A percentile compares a stretch with the other conserved stretches of the same genome.
Evolutionary conservation across 2,113 vertebrate species (phyloP).

Genomic region (Prietella phreatophila): DNA sequence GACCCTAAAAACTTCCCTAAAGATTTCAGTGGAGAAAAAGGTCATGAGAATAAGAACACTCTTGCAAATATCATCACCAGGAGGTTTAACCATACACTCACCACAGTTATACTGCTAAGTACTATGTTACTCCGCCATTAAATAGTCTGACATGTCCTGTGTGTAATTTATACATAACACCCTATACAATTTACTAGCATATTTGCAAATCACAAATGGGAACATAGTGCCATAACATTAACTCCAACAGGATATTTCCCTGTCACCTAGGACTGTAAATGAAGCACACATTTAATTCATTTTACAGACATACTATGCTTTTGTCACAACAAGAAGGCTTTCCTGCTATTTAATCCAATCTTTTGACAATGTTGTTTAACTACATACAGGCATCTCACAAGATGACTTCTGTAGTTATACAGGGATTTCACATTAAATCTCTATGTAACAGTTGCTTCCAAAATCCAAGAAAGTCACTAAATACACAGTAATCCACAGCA

Average conservation of each 20-base stretch:
- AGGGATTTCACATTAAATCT: not conserved
- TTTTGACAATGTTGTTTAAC: slow-evolving; percentile 32
- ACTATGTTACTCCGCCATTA: not conserved
- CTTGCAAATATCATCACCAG: slow-evolving; percentile 60
- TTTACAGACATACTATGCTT: not conserved
- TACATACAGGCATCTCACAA: slow-evolving; percentile 19
- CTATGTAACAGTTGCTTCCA: not conserved
- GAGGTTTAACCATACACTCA: slow-evolving; percentile 58
- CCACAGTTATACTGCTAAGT: not conserved
- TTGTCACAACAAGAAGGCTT: slow-evolving; percentile 13
- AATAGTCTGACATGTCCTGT: slow-evolving; percentile 32
- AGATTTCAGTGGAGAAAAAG: slow-evolving; percentile 54
- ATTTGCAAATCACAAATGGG: not conserved
- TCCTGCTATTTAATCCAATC: slow-evolving; percentile 24
- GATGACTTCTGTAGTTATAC: slow-evolving; percentile 16
- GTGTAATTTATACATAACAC: slow-evolving; percentile 25
- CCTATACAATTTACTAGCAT: not conserved
- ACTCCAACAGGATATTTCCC: not conserved
- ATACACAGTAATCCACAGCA: slow-evolving; percentile 55
- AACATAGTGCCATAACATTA: slow-evolving; percentile 7
- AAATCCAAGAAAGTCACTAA: slow-evolving; percentile 28
- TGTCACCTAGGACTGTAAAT: slow-evolving; percentile 2
- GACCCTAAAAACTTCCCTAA: slow-evolving; percentile 5
- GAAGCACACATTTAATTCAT: not conserved
- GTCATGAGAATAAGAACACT: slow-evolving; percentile 55